phyloP scores from a whole-genome alignment of 2,113 vertebrate genomes.

The Oceanites oceanicus region DNA sequence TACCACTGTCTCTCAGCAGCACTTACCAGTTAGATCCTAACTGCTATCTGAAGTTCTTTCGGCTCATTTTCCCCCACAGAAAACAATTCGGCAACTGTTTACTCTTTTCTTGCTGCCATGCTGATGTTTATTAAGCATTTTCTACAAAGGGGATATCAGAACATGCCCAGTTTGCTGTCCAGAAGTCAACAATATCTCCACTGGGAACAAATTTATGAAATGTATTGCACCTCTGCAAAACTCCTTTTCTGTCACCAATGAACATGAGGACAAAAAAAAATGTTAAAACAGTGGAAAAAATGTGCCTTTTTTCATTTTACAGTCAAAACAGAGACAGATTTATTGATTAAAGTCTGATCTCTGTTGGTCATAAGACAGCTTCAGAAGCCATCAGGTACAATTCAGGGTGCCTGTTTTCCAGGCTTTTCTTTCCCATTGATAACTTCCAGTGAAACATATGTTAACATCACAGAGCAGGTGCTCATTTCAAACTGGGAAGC shows the following conservation, averaged over 20 bases:
- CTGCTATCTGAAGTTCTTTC: not conserved
- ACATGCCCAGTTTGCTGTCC: not conserved
- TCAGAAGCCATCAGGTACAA: constrained; percentile 14
- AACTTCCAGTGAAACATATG: not conserved
- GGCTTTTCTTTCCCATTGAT: not conserved
- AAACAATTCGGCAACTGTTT: not conserved
- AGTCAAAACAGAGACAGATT: constrained; percentile 34
- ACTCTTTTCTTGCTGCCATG: not conserved
- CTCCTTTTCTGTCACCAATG: not conserved
- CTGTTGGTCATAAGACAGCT: constrained; percentile 7
- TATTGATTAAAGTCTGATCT: constrained; percentile 37
- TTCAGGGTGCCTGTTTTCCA: constrained; percentile 1
- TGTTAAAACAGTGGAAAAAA: not conserved
- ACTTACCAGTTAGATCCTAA: not conserved
- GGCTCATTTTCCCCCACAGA: not conserved
- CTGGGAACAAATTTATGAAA: not conserved
- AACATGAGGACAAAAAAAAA: not conserved
- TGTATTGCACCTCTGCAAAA: not conserved
- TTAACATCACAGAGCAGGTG: not conserved
- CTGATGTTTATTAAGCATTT: not conserved
- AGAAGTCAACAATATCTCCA: not conserved
- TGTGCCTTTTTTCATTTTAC: not conserved
- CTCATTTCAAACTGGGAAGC: not conserved
- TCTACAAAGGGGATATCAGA: not conserved
- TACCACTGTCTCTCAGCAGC: not conserved